Conservation (phyloP, 2,113 vertebrate species). For the Nothoprocta perdicaria region DNA sequence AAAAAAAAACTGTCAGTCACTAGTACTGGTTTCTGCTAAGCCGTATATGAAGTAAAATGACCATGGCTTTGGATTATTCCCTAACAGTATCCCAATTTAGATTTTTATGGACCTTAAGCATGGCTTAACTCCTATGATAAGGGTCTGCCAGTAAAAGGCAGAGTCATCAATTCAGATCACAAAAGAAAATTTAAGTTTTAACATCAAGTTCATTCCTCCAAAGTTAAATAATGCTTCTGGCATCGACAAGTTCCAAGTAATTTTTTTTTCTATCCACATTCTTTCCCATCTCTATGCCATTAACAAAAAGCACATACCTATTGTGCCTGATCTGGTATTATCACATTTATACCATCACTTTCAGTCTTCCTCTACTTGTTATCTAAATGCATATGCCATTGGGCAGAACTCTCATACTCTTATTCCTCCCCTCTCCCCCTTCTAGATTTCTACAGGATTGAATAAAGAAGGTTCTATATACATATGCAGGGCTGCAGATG, state of each 20-base stretch:
- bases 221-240: constrained; percentile 25
- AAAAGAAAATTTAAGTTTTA: constrained; percentile 14
- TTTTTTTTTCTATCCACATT: neutral
- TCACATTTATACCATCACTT: neutral
- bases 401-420: neutral
- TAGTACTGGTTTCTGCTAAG: neutral
- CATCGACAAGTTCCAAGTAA: neutral
- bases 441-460: neutral
- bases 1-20: constrained; percentile 41
- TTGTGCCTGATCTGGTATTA: neutral
- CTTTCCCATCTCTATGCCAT: neutral
- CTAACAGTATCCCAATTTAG: neutral
- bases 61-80: neutral
- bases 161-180: neutral
- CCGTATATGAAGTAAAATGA: constrained; percentile 30
- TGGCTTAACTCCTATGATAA: neutral
- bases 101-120: constrained; percentile 12
- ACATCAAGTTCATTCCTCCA: neutral
- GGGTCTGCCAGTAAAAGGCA: neutral
- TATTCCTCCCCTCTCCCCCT: accelerated
- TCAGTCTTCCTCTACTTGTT: neutral
- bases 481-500: neutral
- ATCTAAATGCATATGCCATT: neutral
- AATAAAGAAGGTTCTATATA: neutral
- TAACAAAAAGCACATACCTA: neutral